A percentile compares a stretch with the other conserved stretches of the same genome.
These are phyloP conservation scores for Cephus cinctus DNA, from an alignment of 1,140 invertebrate genomes.

Conservation along the genomic window DNA sequence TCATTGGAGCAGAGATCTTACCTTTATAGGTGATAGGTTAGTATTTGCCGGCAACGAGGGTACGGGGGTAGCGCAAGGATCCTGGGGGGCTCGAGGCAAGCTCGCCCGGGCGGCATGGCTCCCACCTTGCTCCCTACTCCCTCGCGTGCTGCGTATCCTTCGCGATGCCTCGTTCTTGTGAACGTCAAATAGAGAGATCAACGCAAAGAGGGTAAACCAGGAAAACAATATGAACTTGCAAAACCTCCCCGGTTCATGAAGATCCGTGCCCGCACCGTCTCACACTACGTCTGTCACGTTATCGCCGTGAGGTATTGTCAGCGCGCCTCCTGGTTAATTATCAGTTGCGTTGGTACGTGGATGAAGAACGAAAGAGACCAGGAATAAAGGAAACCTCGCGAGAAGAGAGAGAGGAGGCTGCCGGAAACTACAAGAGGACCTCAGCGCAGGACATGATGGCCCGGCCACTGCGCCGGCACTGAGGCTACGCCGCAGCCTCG, in stretches of 20 bases:
- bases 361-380: no score
- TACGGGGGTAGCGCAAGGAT: constrained; percentile 32
- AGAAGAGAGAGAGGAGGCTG: constrained; percentile 1
- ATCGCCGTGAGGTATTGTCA: no score
- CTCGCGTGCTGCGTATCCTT: constrained; percentile 16
- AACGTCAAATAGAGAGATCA: no score
- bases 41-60: constrained; percentile 23
- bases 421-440: no score
- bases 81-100: constrained; percentile 43
- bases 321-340: no score
- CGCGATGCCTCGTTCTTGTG: constrained; percentile 18
- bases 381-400: background rate
- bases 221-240: no score
- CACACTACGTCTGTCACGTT: no score
- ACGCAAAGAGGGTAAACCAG: no score
- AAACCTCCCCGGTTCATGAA: no score
- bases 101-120: constrained; percentile 54
- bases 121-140: constrained; percentile 29
- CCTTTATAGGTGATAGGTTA: constrained; percentile 31
- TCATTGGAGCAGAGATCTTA: constrained; percentile 21
- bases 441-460: constrained; percentile 50
- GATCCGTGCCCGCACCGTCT: no score
- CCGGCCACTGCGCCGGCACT: constrained; percentile 58
- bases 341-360: no score
- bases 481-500: constrained; percentile 55